Conservation (phyloP, 2,113 vertebrate genomes). For the Lonchura striata region DNA sequence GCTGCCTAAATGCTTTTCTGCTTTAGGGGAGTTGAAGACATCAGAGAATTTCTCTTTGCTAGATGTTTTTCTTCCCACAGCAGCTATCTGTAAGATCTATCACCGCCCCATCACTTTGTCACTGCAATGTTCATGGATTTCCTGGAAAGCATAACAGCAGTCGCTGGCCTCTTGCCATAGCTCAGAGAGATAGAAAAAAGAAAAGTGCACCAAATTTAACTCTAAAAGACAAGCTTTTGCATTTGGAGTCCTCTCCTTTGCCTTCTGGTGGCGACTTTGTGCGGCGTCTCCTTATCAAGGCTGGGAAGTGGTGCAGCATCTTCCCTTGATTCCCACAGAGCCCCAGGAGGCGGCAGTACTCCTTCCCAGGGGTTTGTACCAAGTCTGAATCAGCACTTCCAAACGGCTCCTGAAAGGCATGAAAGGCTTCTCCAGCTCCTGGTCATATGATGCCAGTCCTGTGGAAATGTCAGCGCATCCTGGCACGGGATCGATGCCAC, state of each 20-base stretch:
- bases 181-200: neutral
- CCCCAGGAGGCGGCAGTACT: neutral
- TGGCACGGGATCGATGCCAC: accelerated
- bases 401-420: neutral
- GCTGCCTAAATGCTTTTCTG: neutral
- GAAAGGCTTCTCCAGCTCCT: neutral
- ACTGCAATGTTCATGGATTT: neutral
- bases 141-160: neutral
- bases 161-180: neutral
- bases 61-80: neutral
- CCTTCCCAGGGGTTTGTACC: neutral
- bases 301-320: neutral
- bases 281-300: accelerated
- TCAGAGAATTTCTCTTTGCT: neutral
- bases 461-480: neutral
- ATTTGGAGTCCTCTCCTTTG: neutral
- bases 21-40: neutral
- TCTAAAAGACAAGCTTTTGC: neutral
- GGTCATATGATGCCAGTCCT: neutral
- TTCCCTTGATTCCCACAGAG: neutral
- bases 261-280: neutral
- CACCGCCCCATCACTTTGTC: neutral
- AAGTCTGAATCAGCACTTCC: neutral
- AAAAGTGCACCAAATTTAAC: neutral
- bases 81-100: neutral